These are phyloP conservation scores for Glyptemys insculpta DNA, from an alignment of 2,797 vertebrate genomes.

Conservation along the genomic window DNA sequence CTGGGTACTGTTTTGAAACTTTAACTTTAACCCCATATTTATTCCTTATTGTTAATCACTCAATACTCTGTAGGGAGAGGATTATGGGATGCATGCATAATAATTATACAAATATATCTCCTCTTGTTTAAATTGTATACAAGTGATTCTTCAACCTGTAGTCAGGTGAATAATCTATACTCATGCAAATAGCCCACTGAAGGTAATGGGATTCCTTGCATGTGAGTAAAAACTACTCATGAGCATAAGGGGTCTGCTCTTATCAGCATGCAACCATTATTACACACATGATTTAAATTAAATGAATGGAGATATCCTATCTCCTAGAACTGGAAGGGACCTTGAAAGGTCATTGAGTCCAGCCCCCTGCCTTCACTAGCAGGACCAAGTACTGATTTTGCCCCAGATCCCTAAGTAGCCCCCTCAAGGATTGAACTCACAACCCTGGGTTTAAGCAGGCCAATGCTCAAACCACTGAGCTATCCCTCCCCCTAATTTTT, in stretches of 20 bases:
- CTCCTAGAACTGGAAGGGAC: no score
- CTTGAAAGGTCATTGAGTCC: no score
- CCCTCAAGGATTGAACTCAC: no score
- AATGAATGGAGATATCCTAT: no score
- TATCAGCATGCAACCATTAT: slow-evolving; percentile 50
- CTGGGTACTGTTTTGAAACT: background rate
- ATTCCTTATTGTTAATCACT: background rate
- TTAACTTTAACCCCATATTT: background rate
- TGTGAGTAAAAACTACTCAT: background rate
- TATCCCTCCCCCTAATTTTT: no score
- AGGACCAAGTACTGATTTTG: no score
- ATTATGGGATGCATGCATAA: background rate
- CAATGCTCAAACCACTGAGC: no score
- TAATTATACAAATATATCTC: slow-evolving; percentile 27
- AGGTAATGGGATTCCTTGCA: background rate
- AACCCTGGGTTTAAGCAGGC: no score
- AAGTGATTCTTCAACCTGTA: slow-evolving; percentile 49
- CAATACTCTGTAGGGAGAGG: background rate
- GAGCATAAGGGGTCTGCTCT: background rate
- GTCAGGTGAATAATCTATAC: background rate
- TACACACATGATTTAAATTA: background rate
- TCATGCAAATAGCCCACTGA: fast-evolving
- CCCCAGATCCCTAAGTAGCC: no score
- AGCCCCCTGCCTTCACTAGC: no score
- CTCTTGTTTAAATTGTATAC: slow-evolving; percentile 1